These are phyloP conservation scores for Tetramorium parvispinum DNA, from an alignment of 1,140 invertebrate species.

Conservation along the genomic window DNA sequence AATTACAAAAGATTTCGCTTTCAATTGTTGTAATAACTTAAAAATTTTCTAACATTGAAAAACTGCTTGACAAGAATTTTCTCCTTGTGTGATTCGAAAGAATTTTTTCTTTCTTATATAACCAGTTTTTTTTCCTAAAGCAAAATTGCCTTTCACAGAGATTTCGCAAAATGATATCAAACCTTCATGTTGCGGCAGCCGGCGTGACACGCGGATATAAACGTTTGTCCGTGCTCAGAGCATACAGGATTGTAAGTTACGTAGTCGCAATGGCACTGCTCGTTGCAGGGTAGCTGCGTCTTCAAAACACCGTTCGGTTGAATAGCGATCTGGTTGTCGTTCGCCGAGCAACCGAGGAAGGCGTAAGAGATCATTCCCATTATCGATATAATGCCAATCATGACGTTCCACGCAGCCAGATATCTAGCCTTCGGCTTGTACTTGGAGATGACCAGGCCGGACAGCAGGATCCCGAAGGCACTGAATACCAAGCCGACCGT, in stretches of 20 bases:
- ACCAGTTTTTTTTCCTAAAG: neutral
- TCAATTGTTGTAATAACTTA: neutral
- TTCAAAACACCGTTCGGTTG: conserved; percentile 83
- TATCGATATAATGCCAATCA: conserved; percentile 89
- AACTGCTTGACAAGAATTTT: neutral
- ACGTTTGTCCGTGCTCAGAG: conserved; percentile 87
- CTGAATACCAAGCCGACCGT: conserved; percentile 90
- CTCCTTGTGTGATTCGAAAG: neutral
- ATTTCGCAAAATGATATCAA: conserved; percentile 42
- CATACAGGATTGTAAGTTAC: conserved; percentile 90
- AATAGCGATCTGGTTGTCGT: conserved; percentile 86
- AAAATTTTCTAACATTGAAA: neutral
- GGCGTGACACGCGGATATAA: conserved; percentile 91
- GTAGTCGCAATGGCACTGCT: conserved; percentile 88
- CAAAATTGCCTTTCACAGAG: neutral
- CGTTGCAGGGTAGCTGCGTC: conserved; percentile 87
- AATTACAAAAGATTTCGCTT: neutral
- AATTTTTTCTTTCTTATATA: neutral
- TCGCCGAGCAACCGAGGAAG: conserved; percentile 89
- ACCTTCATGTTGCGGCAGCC: conserved; percentile 86
- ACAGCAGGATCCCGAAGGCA: conserved; percentile 90
- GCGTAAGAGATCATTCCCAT: conserved; percentile 89
- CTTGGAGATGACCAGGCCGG: conserved; percentile 89
- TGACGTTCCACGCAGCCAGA: conserved; percentile 91
- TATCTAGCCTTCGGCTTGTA: conserved; percentile 90